Conservation (phyloP, 2,888 invertebrate genomes). For the Pheosia tremula region DNA sequence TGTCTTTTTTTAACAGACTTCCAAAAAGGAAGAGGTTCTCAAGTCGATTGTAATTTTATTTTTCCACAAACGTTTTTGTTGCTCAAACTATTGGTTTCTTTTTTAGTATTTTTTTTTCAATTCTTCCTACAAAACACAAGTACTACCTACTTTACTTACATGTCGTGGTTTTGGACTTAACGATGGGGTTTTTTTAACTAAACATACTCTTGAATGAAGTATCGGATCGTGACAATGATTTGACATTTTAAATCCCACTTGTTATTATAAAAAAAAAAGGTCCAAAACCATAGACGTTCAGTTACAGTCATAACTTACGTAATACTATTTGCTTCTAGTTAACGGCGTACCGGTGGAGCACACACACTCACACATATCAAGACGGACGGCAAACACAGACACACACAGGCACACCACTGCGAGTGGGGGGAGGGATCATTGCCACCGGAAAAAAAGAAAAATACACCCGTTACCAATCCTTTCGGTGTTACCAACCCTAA, state of each 20-base stretch:
- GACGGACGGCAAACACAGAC: conserved; percentile 76
- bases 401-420: conserved; percentile 76
- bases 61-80: conserved; percentile 39
- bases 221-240: not conserved
- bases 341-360: conserved; percentile 75
- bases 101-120: conserved; percentile 33
- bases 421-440: conserved; percentile 62
- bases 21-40: too few relatives aligned
- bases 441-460: conserved; percentile 60
- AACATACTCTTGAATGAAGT: not conserved
- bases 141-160: conserved; percentile 33
- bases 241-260: not conserved
- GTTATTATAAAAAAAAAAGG: not conserved
- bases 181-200: conserved; percentile 11
- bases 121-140: conserved; percentile 34
- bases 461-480: conserved; percentile 13
- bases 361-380: conserved; percentile 83
- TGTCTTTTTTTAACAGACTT: conserved; percentile 10
- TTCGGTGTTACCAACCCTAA: conserved; percentile 32
- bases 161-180: conserved; percentile 23
- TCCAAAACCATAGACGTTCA: conserved; percentile 1
- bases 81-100: conserved; percentile 42
- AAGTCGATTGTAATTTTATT: conserved; percentile 40
- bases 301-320: conserved; percentile 68
- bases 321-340: conserved; percentile 81